Percentiles rank a stretch among this genome's conserved stretches.
Evolutionary conservation across 2,797 vertebrate species (phyloP).

Genomic region (Mus minutoides): DNA sequence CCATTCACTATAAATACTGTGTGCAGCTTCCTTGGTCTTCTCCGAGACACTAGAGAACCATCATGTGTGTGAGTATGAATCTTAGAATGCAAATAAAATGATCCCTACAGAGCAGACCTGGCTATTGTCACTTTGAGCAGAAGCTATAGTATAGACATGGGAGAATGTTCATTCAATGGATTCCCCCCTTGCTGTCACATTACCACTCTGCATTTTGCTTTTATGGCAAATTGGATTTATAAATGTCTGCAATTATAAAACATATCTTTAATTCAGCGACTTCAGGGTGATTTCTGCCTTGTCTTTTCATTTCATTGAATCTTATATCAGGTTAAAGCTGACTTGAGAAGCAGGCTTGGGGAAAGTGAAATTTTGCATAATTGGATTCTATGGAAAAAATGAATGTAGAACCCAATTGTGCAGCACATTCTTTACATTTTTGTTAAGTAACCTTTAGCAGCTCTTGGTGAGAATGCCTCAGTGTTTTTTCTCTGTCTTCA

Average conservation of each 20-base stretch:
- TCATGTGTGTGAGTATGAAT: not conserved
- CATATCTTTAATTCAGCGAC: not conserved
- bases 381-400: constrained; percentile 4
- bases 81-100: not conserved
- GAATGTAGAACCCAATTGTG: not conserved
- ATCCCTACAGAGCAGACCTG: not conserved
- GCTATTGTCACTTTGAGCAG: not conserved
- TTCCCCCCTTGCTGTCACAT: not conserved
- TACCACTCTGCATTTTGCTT: constrained; percentile 2
- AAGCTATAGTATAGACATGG: not conserved
- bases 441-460: not conserved
- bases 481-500: not conserved
- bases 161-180: not conserved
- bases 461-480: not conserved
- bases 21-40: not conserved
- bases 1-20: not conserved
- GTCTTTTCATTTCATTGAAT: constrained; percentile 33
- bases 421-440: not conserved
- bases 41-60: not conserved
- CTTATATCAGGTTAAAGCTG: not conserved
- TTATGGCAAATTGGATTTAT: constrained; percentile 1
- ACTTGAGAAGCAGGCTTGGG: not conserved
- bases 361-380: not conserved
- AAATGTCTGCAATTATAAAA: not conserved
- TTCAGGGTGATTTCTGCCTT: not conserved